phyloP scores from a whole-genome alignment of 2,113 vertebrate species.

The Pterophyllum scalare region DNA sequence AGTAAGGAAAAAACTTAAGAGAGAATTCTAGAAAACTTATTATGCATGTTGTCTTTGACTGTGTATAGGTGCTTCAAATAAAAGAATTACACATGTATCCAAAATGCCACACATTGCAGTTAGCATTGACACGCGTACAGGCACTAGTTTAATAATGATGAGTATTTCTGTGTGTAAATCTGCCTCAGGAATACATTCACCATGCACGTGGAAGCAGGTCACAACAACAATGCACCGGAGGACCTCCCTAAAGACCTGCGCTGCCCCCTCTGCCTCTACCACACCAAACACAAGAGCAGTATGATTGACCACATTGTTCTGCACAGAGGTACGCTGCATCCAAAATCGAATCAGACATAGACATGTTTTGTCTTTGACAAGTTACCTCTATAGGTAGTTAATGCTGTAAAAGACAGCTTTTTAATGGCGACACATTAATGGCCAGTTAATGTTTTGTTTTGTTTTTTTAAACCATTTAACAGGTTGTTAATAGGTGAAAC shows the following conservation, averaged over 20 bases:
- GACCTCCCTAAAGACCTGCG: conserved; percentile 93
- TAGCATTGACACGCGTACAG: neutral
- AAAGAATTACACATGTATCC: neutral
- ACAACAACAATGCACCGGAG: conserved; percentile 83
- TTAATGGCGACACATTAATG: neutral
- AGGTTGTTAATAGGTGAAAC: neutral
- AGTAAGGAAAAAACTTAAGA: conserved; percentile 81
- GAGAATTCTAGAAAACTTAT: too few species aligned
- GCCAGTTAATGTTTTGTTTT: neutral
- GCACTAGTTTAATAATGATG: neutral
- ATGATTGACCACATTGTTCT: conserved; percentile 99
- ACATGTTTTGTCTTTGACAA: neutral
- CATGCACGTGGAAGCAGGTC: conserved; percentile 95
- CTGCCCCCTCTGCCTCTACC: conserved; percentile 97
- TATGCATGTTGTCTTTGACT: neutral
- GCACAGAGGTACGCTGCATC: conserved; percentile 88
- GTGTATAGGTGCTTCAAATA: neutral
- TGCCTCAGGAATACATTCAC: conserved; percentile 91
- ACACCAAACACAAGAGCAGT: conserved; percentile 98
- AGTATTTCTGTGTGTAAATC: conserved; percentile 2
- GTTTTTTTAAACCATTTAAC: neutral
- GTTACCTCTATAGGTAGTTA: neutral
- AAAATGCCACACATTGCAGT: neutral
- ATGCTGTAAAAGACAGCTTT: neutral
- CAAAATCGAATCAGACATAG: neutral